Percentiles rank a stretch among this genome's conserved stretches.
Evolutionary conservation across 1,140 invertebrate genomes (phyloP).

Genomic region (Drosophila elegans): DNA sequence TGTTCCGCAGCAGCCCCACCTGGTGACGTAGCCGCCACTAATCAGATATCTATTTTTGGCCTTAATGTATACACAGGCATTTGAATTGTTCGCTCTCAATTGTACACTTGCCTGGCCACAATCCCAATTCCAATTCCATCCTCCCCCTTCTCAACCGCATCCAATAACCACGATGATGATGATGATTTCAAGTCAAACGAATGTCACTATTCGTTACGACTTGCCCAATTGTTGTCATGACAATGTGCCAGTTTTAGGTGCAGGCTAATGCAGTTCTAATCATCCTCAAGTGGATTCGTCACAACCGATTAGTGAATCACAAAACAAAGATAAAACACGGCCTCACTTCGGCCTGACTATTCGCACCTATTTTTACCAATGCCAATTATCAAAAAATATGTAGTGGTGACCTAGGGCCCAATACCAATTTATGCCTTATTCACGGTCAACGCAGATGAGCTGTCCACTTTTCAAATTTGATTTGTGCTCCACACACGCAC

Average conservation of each 20-base stretch:
- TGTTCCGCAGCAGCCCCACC: conserved; percentile 53
- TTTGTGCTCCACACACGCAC: conserved; percentile 47
- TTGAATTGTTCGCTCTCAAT: conserved; percentile 69
- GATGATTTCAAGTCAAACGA: conserved; percentile 49
- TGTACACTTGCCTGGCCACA: conserved; percentile 50
- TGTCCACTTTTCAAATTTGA: conserved; percentile 30
- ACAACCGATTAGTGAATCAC: conserved; percentile 70
- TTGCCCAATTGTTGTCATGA: conserved; percentile 56
- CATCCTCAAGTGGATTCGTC: conserved; percentile 62
- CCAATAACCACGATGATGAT: conserved; percentile 29
- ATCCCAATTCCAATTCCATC: neutral
- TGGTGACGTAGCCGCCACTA: conserved; percentile 78
- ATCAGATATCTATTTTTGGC: conserved; percentile 76
- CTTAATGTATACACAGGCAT: conserved; percentile 66
- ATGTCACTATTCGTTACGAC: conserved; percentile 21
- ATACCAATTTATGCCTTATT: conserved; percentile 48
- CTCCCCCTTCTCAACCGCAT: neutral
- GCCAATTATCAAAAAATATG: conserved; percentile 55
- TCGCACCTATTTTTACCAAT: conserved; percentile 54
- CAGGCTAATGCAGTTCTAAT: conserved; percentile 63
- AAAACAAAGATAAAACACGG: conserved; percentile 11
- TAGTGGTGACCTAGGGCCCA: conserved; percentile 33
- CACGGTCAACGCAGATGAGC: conserved; percentile 53
- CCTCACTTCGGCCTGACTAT: conserved; percentile 23
- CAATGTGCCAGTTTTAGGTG: conserved; percentile 54